A percentile compares a stretch with the other conserved stretches of the same genome.
Evolutionary conservation across 2,888 invertebrate species (phyloP).

Genomic region (Iselma pallidipennis): DNA sequence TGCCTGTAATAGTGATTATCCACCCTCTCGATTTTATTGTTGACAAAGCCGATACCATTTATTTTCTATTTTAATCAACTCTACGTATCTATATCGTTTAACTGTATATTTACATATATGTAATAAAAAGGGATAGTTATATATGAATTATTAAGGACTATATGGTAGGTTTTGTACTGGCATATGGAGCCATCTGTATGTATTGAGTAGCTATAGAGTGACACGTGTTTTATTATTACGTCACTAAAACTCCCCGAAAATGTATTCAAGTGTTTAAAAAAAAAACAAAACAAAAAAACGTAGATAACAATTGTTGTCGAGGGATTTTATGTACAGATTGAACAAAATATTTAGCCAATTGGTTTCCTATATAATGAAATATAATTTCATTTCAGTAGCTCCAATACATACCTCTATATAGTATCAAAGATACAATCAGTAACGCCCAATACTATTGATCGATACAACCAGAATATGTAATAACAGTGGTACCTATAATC

Average conservation of each 20-base stretch:
- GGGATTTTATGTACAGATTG: neutral
- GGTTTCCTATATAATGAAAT: neutral
- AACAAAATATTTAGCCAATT: neutral
- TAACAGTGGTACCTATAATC: neutral
- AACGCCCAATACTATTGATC: conserved; percentile 3
- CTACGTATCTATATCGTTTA: neutral
- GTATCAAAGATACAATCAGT: neutral
- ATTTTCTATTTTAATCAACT: neutral
- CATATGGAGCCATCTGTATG: conserved; percentile 24
- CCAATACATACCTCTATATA: neutral
- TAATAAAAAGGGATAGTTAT: neutral
- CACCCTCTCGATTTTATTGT: conserved; percentile 18
- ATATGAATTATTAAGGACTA: neutral
- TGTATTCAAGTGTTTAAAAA: neutral
- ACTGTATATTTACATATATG: neutral
- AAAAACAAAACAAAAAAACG: neutral
- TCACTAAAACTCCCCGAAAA: conserved; percentile 11
- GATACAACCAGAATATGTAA: neutral
- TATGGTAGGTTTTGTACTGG: conserved; percentile 11
- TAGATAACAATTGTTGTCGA: neutral
- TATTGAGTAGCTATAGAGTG: conserved; percentile 10
- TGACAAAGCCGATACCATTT: conserved; percentile 15
- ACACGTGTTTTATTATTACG: conserved; percentile 31
- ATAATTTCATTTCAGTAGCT: neutral
- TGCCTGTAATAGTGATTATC: conserved; percentile 22